These are phyloP conservation scores for Cyclargus thomasi DNA, from an alignment of 1,140 invertebrate genomes.

Conservation along the genomic window DNA sequence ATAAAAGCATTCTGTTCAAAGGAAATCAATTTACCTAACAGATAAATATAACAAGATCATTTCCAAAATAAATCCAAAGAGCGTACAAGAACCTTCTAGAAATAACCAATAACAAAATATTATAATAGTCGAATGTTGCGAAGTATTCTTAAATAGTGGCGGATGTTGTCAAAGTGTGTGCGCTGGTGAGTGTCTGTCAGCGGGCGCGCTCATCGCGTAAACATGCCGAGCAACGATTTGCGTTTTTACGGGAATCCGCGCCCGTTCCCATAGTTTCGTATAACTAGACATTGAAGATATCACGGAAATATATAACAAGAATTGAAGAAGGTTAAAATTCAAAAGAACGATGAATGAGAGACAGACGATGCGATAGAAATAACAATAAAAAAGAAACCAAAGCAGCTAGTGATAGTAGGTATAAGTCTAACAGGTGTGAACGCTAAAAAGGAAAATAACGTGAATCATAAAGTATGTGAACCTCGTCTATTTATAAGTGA, in stretches of 20 bases:
- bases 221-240: conserved; percentile 57
- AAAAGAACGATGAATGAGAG: no score
- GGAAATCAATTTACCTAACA: background rate
- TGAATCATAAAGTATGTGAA: background rate
- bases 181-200: conserved; percentile 53
- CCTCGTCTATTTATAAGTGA: background rate
- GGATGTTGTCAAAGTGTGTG: conserved; percentile 58
- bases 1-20: no score
- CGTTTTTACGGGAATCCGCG: conserved; percentile 50
- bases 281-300: background rate
- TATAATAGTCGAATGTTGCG: conserved; percentile 20
- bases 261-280: conserved; percentile 6
- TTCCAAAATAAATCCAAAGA: background rate
- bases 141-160: conserved; percentile 37
- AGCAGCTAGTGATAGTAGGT: background rate
- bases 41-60: background rate
- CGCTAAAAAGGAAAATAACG: background rate
- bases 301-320: background rate
- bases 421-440: background rate
- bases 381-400: conserved; percentile 7
- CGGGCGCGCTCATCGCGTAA: conserved; percentile 58
- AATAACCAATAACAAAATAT: conserved; percentile 16
- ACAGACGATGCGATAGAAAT: no score
- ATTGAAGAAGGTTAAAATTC: background rate
- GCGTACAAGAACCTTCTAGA: background rate